These are phyloP conservation scores for Apocheima hispidaria DNA, from an alignment of 2,888 invertebrate species.

Conservation along the genomic window DNA sequence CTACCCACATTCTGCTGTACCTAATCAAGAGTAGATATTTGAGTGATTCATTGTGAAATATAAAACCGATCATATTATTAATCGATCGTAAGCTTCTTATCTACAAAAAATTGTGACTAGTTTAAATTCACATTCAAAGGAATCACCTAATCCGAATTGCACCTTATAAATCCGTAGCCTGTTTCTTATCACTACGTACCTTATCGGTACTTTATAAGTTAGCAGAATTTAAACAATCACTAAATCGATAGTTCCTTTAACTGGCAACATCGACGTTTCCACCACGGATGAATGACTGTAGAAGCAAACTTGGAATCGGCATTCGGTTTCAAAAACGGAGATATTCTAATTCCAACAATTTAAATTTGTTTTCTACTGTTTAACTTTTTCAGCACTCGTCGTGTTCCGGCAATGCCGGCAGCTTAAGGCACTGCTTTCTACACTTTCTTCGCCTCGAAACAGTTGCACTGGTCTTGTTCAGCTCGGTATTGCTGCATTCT, in stretches of 20 bases:
- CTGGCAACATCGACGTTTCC: constrained; percentile 10
- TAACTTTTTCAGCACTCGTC: constrained; percentile 71
- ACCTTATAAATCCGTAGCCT: constrained; percentile 20
- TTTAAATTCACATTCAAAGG: constrained; percentile 14
- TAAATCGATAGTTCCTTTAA: constrained; percentile 17
- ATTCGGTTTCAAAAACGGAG: constrained; percentile 7
- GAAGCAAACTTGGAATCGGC: constrained; percentile 11
- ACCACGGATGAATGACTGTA: background rate
- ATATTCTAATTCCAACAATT: constrained; percentile 10
- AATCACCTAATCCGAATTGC: constrained; percentile 22
- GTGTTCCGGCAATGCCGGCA: constrained; percentile 73
- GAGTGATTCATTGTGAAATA: background rate
- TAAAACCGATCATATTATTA: background rate
- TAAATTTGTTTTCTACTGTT: background rate
- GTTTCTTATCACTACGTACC: constrained; percentile 21
- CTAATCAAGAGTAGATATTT: background rate
- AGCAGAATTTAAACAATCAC: constrained; percentile 18
- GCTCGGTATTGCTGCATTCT: constrained; percentile 71
- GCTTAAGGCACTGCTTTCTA: constrained; percentile 64
- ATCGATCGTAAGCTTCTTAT: constrained; percentile 1
- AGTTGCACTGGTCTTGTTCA: constrained; percentile 65
- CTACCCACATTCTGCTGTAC: background rate
- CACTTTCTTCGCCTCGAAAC: constrained; percentile 65
- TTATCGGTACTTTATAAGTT: constrained; percentile 17
- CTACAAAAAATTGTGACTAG: constrained; percentile 18